These are phyloP conservation scores for Drosophila kanapiae DNA, from an alignment of 1,140 invertebrate species.

Conservation along the genomic window DNA sequence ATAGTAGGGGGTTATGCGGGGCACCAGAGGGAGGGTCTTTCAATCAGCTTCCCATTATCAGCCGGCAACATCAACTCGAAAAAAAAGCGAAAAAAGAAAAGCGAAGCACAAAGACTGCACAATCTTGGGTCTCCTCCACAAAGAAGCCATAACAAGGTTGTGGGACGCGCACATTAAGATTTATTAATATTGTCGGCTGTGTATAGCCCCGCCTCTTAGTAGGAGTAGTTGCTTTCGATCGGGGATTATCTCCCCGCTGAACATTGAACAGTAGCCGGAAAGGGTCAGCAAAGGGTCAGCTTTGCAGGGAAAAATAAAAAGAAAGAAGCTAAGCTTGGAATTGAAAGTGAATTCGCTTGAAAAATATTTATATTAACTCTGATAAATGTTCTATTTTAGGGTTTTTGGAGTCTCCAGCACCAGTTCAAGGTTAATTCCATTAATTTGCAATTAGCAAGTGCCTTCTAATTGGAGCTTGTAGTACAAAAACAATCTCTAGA, in stretches of 20 bases:
- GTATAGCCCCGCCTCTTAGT: constrained; percentile 2
- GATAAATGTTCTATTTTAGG: background rate
- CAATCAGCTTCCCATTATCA: constrained; percentile 73
- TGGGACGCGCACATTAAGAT: constrained; percentile 57
- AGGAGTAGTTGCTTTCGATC: constrained; percentile 38
- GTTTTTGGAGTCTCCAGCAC: no score
- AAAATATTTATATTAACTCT: background rate
- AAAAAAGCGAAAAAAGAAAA: constrained; percentile 19
- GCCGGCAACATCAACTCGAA: constrained; percentile 45
- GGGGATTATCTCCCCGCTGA: constrained; percentile 35
- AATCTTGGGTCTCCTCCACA: constrained; percentile 52
- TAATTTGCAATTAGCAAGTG: constrained; percentile 1
- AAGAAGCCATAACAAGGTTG: constrained; percentile 66
- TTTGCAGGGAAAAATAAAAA: background rate
- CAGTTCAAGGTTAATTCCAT: constrained; percentile 15
- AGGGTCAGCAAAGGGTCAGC: constrained; percentile 34
- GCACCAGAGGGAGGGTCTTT: constrained; percentile 25
- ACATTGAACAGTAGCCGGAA: constrained; percentile 35
- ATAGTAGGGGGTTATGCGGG: background rate
- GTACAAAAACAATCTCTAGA: background rate
- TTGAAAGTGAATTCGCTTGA: background rate
- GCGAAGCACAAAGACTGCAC: constrained; percentile 29
- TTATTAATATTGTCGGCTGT: constrained; percentile 61
- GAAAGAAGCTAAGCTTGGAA: constrained; percentile 1
- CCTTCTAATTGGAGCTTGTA: background rate